Evolutionary conservation across 2,888 invertebrate genomes (phyloP).

Genomic region (Diachrysia chrysitis): DNA sequence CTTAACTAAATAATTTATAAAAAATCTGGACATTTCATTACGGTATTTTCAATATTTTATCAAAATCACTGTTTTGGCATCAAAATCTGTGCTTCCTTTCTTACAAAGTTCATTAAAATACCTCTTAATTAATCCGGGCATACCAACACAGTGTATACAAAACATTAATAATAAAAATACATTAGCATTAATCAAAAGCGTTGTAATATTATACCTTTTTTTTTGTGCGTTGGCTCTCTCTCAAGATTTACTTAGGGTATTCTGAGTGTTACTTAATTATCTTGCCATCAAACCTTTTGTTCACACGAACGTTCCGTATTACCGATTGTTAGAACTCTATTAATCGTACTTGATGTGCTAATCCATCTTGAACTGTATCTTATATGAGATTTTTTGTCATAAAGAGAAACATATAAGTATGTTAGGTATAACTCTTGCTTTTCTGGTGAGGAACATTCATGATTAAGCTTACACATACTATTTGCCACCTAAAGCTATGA

Average conservation of each 20-base stretch:
- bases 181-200: background rate
- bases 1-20: too few relatives aligned
- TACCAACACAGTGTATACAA: background rate
- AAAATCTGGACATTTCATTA: background rate
- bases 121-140: background rate
- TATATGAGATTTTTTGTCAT: slow-evolving; percentile 7
- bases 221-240: background rate
- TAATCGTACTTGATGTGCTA: slow-evolving; percentile 5
- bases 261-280: slow-evolving; percentile 21
- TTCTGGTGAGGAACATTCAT: too few relatives aligned
- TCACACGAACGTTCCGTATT: slow-evolving; percentile 19
- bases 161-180: slow-evolving; percentile 4
- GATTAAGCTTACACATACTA: too few relatives aligned
- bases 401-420: too few relatives aligned
- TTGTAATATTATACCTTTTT: background rate
- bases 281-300: slow-evolving; percentile 19
- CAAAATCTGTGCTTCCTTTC: background rate
- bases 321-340: slow-evolving; percentile 16
- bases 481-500: too few relatives aligned
- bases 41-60: background rate
- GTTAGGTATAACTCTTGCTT: too few relatives aligned
- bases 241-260: slow-evolving; percentile 4
- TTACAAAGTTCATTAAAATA: slow-evolving; percentile 2
- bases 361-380: slow-evolving; percentile 14
- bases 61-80: slow-evolving; percentile 8